A percentile compares a stretch with the other conserved stretches of the same genome.
Evolutionary conservation across 2,797 vertebrate genomes (phyloP).

Genomic region (Sebastes jordani): DNA sequence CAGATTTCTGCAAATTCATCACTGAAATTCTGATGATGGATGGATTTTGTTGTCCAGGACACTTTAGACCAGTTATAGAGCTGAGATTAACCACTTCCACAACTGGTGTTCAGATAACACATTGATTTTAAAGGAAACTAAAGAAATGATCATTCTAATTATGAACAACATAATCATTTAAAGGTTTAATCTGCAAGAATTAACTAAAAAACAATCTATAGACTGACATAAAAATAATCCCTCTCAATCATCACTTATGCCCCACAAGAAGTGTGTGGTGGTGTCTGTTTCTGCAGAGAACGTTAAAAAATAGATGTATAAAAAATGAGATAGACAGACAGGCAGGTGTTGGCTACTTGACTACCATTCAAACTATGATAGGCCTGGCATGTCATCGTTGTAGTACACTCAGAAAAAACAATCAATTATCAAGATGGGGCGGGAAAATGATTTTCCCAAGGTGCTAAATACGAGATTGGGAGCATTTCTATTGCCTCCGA

Average conservation of each 20-base stretch:
- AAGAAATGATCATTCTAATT: neutral
- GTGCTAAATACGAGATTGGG: too few species aligned
- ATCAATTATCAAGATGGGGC: constrained; percentile 82
- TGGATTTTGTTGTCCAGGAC: neutral
- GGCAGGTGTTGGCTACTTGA: constrained; percentile 72
- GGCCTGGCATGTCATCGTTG: constrained; percentile 87
- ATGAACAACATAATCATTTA: neutral
- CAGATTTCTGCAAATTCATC: constrained; percentile 55
- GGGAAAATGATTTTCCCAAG: constrained; percentile 75
- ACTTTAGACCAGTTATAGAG: neutral
- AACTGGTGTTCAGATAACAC: neutral
- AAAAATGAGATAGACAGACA: neutral
- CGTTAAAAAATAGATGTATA: too few species aligned
- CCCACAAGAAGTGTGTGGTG: too few species aligned
- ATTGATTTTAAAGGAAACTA: neutral
- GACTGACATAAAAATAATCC: too few species aligned
- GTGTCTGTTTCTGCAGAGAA: too few species aligned
- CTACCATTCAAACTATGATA: constrained; percentile 86
- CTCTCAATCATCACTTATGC: too few species aligned
- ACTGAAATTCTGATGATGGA: constrained; percentile 47
- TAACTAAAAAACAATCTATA: too few species aligned
- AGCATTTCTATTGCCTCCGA: too few species aligned
- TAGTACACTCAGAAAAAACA: constrained; percentile 83
- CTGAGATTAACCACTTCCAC: neutral
- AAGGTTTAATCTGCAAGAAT: too few species aligned